Conservation (phyloP, 2,888 invertebrate genomes). For the Hydriomena furcata region DNA sequence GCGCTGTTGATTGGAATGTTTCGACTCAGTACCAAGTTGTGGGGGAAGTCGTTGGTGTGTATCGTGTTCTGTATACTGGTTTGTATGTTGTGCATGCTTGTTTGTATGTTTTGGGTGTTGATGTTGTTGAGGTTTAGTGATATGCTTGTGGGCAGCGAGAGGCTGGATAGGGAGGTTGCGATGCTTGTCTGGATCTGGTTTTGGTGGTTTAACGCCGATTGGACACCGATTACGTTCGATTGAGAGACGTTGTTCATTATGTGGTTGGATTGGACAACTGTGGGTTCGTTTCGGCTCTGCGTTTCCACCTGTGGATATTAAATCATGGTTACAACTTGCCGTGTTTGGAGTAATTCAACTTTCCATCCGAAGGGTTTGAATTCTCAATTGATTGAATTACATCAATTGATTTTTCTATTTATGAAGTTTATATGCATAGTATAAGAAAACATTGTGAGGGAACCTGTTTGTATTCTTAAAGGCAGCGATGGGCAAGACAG, state of each 20-base stretch:
- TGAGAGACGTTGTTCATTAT: conserved; percentile 44
- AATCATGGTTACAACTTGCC: no score
- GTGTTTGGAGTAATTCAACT: background rate
- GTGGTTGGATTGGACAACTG: conserved; percentile 57
- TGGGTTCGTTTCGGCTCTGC: conserved; percentile 63
- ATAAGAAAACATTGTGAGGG: no score
- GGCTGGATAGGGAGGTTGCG: conserved; percentile 54
- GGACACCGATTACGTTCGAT: conserved; percentile 61
- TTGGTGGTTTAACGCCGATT: conserved; percentile 54
- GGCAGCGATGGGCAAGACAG: no score
- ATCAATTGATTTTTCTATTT: no score
- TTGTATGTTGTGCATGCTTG: conserved; percentile 50
- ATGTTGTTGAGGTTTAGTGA: conserved; percentile 64
- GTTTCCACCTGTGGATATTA: conserved; percentile 57
- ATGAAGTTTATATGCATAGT: no score
- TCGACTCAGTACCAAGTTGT: conserved; percentile 68
- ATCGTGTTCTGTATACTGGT: conserved; percentile 62
- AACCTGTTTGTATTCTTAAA: no score
- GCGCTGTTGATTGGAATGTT: conserved; percentile 64
- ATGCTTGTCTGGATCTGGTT: conserved; percentile 51
- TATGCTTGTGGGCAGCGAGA: conserved; percentile 62
- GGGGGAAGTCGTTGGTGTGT: conserved; percentile 63
- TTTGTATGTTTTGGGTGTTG: conserved; percentile 50
- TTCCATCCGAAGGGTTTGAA: background rate
- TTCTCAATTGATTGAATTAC: no score